Base-by-base conservation (phyloP, 2,113 vertebrate genomes). In the Gorsachius goisagi region DNA sequence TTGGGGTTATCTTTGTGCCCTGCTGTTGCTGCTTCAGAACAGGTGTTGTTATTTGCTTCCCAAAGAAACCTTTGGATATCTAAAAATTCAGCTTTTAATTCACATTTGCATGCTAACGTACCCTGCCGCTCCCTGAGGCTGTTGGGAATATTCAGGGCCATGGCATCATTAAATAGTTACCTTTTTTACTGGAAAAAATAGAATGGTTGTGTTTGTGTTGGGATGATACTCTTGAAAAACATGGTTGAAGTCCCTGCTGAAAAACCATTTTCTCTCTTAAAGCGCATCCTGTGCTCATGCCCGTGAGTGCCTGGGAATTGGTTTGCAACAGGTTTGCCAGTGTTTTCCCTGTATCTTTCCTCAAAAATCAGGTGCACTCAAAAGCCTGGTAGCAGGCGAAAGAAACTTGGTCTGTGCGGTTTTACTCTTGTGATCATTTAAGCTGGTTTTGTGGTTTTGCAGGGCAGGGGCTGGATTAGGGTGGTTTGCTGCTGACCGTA, bases 231-330 rank as follows among this genome's bases (percentile, higher is more conserved):
- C 27, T 23, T 69, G 35, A 28, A 37, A 26, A 55, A 12, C 2
- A 1, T 20, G 49, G 15, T 60, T 41, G 39, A 39, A 4, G 39
- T 30, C 49, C 47, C 55, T 55, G 28, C 79, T 47, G 35, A 32
- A 50, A 58, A 76, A 47, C n/a, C 26, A 6, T 39, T 69, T 52
- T 53, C 22, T 35, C 26, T 59, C 30, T 27, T 35, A 21, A 58
- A 44, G n/a, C 10, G 0, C 10, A 2, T 33, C 3, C 4, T 15
- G 44, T 13, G 24, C n/a, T 28, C 1, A 1, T 30, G 62, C 44
- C 53, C 5, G 0, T 11, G 28, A 49, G n/a, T 2, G 44, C 60
- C 35, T 16, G 63, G 63, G 62, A 24, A 21, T 0, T 12, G 49
- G 21, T 33, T 28, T 23, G 39, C 81, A 45, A 12, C 60, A 53